Base-by-base conservation (phyloP, 2,113 vertebrate genomes). In the Aleadryas rufinucha region DNA sequence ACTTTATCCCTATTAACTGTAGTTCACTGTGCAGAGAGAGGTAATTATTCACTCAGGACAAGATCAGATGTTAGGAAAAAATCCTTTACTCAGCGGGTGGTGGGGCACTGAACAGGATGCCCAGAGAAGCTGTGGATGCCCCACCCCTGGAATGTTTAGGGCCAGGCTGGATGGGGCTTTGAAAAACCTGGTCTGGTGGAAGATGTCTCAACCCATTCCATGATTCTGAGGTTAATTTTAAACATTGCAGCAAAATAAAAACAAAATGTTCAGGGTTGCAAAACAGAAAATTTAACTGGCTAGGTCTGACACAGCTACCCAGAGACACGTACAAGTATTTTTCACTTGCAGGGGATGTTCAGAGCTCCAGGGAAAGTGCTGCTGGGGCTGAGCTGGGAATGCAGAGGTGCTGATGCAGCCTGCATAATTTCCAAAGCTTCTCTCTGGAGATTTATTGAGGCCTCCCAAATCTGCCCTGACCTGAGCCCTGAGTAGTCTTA, bases 41-140 rank as follows among this genome's bases (percentile, higher is more conserved):
- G 75, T 28, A 94, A 96, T 94, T 88, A 85, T 65, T 95, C 85
- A 90, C 53, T 81, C 69, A 82, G 63, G 79, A 70, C 49, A 35
- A 49, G 31, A 90, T 56, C 44, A 69, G 56, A 42, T 16, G 31
- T 49, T 16, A 23, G 31, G 42, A 70, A 70, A 53, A 54, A 69
- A 63, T 49, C 11, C 49, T 63, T 56, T 16, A 23, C 35, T 69
- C 41, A 8, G 31, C 0, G 2, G 17, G 47, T 75, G 61, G 45
- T 23, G 71, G 63, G 71, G 54, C 41, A 42, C 35, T 63, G 41
- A 90, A 41, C 12, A 76, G 54, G 41, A 49, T 24, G 31, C 15
- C 31, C 63, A 54, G 71, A 63, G 49, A 33, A 33, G 35, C 13
- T 56, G 10, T 49, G 54, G 47, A 11, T 49, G 49, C 35, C 47